Conservation (phyloP, 2,113 vertebrate genomes). For the Gopherus evgoodei region DNA sequence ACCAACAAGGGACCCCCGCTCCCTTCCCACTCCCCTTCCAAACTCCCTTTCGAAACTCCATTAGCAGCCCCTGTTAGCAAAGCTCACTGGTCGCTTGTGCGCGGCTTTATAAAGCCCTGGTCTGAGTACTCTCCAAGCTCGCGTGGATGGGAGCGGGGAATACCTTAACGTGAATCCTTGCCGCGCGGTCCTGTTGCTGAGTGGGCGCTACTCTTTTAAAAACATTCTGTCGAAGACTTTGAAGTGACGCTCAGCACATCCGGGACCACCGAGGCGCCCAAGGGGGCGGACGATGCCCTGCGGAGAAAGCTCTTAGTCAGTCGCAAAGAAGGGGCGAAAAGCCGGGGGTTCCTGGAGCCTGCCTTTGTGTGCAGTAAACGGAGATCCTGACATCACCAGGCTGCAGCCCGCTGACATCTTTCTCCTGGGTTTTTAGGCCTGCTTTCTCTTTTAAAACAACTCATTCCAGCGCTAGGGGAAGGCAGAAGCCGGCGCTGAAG, state of each 20-base stretch:
- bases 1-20: no score
- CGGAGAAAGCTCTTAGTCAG: not conserved
- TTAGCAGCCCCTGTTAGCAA: no score
- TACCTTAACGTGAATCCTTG: not conserved
- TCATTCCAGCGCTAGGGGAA: slow-evolving; percentile 44
- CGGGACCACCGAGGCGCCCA: not conserved
- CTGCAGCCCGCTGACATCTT: not conserved
- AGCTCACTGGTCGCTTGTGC: no score
- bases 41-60: no score
- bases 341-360: no score
- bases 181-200: not conserved
- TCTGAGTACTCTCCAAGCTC: not conserved
- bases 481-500: slow-evolving; percentile 20
- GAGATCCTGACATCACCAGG: rapidly evolving
- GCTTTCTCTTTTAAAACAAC: not conserved
- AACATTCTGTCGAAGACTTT: not conserved
- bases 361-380: rapidly evolving
- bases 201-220: not conserved
- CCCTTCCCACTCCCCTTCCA: no score
- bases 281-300: not conserved
- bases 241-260: not conserved
- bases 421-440: not conserved
- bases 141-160: not conserved
- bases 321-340: not conserved
- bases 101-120: no score